Percentiles rank a stretch among this genome's conserved stretches.
Evolutionary conservation across 2,888 invertebrate species (phyloP).

Genomic region (Pedicia rivosa): DNA sequence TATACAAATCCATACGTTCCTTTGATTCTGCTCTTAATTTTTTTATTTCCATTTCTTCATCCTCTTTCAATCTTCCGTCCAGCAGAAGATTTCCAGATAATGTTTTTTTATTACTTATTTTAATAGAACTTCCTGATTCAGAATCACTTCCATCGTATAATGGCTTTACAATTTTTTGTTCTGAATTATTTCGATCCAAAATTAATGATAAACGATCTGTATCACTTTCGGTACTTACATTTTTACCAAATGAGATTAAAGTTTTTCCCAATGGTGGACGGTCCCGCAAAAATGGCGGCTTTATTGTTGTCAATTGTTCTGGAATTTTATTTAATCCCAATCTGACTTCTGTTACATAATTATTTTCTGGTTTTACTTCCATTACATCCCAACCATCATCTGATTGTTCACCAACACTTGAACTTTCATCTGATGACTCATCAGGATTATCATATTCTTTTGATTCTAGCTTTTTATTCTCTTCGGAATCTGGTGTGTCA

Average conservation of each 20-base stretch:
- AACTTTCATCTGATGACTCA: conserved; percentile 20
- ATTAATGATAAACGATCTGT: background rate
- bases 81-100: conserved; percentile 36
- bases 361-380: conserved; percentile 5
- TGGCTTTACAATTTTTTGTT: conserved; percentile 16
- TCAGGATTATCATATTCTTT: conserved; percentile 21
- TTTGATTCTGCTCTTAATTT: conserved; percentile 37
- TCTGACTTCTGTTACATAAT: conserved; percentile 4
- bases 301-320: conserved; percentile 14
- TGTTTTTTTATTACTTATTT: conserved; percentile 32
- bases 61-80: conserved; percentile 23
- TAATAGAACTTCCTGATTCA: conserved; percentile 31
- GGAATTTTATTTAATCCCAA: conserved; percentile 4
- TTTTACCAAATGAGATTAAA: conserved; percentile 19
- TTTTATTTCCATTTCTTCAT: conserved; percentile 29
- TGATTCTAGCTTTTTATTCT: conserved; percentile 18
- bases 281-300: too few species aligned
- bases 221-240: conserved; percentile 17
- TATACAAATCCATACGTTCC: conserved; percentile 32
- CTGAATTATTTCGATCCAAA: conserved; percentile 5
- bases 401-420: conserved; percentile 14
- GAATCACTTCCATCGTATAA: conserved; percentile 22
- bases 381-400: conserved; percentile 12
- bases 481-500: conserved; percentile 11
- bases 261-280: conserved; percentile 9